A percentile compares a stretch with the other conserved stretches of the same genome.
phyloP scores from a whole-genome alignment of 2,888 invertebrate species.

The Dicycla oo region DNA sequence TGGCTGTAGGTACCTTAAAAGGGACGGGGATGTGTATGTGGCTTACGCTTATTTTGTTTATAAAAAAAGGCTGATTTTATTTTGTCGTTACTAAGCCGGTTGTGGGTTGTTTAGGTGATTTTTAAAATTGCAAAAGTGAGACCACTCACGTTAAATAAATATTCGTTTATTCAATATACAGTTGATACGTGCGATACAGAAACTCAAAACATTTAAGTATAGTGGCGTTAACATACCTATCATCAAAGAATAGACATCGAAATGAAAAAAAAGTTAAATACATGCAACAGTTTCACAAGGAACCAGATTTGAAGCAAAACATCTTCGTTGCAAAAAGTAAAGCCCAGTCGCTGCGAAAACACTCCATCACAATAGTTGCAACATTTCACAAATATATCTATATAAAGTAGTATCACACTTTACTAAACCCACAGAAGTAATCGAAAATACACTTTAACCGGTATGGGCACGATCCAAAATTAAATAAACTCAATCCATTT shows the following conservation, averaged over 20 bases:
- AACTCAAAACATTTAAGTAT: not conserved
- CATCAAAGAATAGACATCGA: not conserved
- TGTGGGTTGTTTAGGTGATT: conserved; percentile 26
- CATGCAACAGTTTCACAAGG: not conserved
- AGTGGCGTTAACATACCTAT: not conserved
- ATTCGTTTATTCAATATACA: not conserved
- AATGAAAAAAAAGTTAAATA: not conserved
- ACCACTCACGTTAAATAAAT: conserved; percentile 18
- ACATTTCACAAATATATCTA: not conserved
- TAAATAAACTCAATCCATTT: conserved; percentile 33
- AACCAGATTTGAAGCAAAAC: not conserved
- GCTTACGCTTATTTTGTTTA: conserved; percentile 54
- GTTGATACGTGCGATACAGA: not conserved
- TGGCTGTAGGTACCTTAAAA: conserved; percentile 58
- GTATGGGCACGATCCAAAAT: conserved; percentile 15
- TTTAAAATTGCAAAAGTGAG: conserved; percentile 20
- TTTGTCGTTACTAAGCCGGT: conserved; percentile 37
- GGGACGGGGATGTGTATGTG: conserved; percentile 40
- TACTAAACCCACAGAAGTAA: not conserved
- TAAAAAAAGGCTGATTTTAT: conserved; percentile 43
- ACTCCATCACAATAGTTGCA: not conserved
- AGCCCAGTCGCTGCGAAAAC: not conserved
- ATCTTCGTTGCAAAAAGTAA: not conserved
- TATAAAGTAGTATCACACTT: not conserved
- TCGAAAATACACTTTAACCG: not conserved